Percentiles rank a stretch among this genome's conserved stretches.
These are phyloP conservation scores for Luffia ferchaultella DNA, from an alignment of 2,888 invertebrate genomes.

Conservation along the genomic window DNA sequence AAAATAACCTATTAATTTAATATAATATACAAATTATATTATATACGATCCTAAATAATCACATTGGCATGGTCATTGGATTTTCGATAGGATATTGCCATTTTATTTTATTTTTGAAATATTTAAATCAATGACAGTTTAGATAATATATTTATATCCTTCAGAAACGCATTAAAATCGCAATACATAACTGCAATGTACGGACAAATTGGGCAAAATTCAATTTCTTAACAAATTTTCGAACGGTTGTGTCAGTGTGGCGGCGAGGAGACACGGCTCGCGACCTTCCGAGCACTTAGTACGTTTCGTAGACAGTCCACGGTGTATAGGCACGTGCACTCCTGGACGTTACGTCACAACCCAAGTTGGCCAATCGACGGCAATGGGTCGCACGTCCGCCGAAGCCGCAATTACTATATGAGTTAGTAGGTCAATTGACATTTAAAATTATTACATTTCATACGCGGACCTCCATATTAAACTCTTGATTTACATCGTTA, in stretches of 20 bases:
- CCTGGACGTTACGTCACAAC: conserved; percentile 11
- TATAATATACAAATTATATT: too few species aligned
- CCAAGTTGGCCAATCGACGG: conserved; percentile 26
- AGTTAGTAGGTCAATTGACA: conserved; percentile 28
- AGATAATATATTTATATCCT: too few species aligned
- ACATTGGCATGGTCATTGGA: too few species aligned
- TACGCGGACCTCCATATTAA: neutral
- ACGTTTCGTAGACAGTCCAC: conserved; percentile 2
- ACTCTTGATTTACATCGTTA: too few species aligned
- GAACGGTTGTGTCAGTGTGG: neutral
- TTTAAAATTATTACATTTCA: conserved; percentile 2
- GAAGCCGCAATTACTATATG: conserved; percentile 21
- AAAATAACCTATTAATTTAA: too few species aligned
- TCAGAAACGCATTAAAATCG: too few species aligned
- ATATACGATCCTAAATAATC: too few species aligned
- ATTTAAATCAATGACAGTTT: too few species aligned
- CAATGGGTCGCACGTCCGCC: conserved; percentile 26
- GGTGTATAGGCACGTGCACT: conserved; percentile 4
- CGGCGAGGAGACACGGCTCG: conserved; percentile 2
- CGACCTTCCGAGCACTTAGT: conserved; percentile 5
- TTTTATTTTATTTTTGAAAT: too few species aligned
- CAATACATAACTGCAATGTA: too few species aligned
- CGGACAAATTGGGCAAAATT: neutral
- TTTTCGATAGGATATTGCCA: too few species aligned
- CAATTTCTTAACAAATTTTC: neutral